phyloP scores from a whole-genome alignment of 64 coral and sea anemone species.

The Actinia equina region DNA sequence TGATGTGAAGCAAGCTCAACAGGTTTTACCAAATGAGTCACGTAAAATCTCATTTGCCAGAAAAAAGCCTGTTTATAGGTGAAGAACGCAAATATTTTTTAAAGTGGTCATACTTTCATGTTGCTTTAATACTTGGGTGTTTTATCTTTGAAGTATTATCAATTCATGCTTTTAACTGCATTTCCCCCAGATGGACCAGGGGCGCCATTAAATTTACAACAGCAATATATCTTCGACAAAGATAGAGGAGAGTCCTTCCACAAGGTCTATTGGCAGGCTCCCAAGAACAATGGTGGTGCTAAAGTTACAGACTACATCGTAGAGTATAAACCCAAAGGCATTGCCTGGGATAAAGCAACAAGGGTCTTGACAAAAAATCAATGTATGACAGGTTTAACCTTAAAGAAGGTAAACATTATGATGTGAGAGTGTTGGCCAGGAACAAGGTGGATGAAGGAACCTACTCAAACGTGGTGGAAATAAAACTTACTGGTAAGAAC shows the following conservation, averaged over 20 bases:
- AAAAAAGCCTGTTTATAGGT: no score
- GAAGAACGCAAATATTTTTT: no score
- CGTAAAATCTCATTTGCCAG: no score
- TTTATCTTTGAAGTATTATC: not conserved
- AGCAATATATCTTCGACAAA: conserved; percentile 8
- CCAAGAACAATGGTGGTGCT: conserved; percentile 30
- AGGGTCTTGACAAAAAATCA: conserved; percentile 9
- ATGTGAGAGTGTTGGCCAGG: conserved; percentile 54
- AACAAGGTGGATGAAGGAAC: conserved; percentile 40
- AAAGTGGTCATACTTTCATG: no score
- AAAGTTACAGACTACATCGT: conserved; percentile 41
- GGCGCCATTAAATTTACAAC: conserved; percentile 20
- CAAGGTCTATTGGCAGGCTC: conserved; percentile 31
- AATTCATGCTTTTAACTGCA: not conserved
- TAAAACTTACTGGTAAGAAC: conserved; percentile 46
- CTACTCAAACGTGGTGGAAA: conserved; percentile 24
- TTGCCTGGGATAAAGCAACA: conserved; percentile 43
- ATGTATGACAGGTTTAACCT: conserved; percentile 12
- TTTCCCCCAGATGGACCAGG: conserved; percentile 29
- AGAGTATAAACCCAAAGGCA: conserved; percentile 52
- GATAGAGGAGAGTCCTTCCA: conserved; percentile 17
- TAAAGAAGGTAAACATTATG: conserved; percentile 52
- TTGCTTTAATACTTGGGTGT: no score
- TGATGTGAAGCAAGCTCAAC: no score
- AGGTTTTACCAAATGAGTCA: no score